A percentile compares a stretch with the other conserved stretches of the same genome.
These are phyloP conservation scores for Nomada ruficornis DNA, from an alignment of 2,888 invertebrate species.

Conservation along the genomic window DNA sequence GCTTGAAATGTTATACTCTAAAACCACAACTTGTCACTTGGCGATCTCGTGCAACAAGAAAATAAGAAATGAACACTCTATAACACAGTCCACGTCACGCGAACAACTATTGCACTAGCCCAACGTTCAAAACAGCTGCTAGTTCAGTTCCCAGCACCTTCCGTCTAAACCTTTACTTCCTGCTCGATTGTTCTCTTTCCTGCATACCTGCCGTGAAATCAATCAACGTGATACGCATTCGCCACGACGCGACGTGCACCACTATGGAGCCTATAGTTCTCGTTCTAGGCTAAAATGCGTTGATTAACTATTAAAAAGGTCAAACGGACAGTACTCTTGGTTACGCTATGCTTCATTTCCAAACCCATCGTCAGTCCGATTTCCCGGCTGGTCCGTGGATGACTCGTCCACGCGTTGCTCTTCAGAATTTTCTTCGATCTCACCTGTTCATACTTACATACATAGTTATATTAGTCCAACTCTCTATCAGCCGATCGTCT, in stretches of 20 bases:
- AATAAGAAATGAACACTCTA: neutral
- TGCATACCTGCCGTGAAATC: neutral
- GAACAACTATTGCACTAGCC: neutral
- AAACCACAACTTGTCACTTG: no score
- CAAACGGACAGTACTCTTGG: constrained; percentile 49
- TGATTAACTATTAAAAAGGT: constrained; percentile 71
- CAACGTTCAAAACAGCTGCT: neutral
- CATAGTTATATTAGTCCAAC: neutral
- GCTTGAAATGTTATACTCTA: no score
- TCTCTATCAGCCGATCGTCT: no score
- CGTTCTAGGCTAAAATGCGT: constrained; percentile 18
- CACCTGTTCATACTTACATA: neutral
- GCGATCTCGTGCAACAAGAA: neutral
- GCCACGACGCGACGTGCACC: neutral
- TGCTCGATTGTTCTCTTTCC: constrained; percentile 2
- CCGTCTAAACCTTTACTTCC: constrained; percentile 22
- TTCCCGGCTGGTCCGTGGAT: constrained; percentile 72
- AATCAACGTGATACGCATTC: constrained; percentile 11
- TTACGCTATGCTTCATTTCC: neutral
- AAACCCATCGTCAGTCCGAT: constrained; percentile 57
- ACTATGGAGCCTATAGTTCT: neutral
- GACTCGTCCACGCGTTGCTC: constrained; percentile 44
- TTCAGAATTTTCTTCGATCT: neutral
- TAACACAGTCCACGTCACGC: neutral
- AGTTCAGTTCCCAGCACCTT: constrained; percentile 21